Evolutionary conservation across 2,797 vertebrate genomes (phyloP), one percentile per base, ranked within the genome.

Genomic region (Paratrypauchen microcephalus): DNA sequence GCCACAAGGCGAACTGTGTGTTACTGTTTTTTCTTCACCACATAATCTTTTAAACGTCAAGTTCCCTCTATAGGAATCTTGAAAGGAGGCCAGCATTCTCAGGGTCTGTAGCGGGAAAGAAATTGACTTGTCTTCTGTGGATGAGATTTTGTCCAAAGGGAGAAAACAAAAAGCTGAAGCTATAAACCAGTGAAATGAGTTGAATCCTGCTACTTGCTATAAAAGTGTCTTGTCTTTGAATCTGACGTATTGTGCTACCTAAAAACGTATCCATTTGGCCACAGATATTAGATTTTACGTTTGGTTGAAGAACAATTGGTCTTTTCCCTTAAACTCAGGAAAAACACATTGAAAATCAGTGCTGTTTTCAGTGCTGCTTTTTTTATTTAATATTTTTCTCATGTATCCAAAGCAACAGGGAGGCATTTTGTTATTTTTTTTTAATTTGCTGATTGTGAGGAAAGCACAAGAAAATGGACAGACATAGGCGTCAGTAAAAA

Each of bases 381-480:
- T 66, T 77, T 66, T 83, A 77, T 85, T 83, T 79, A 55, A 75
- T 68, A 72, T 61, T 16, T 18, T 71, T 73, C 63, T 81, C 76
- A 71, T 75, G 69, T 71, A 76, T 89, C 85, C 86, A 86, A 91
- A 90, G 82, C 75, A 78, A 83, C 86, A 81, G 83, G 88, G 78
- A 86, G 77, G 80, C 28, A 23, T 71, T 70, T 11, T 70, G 77
- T 13, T 28, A 41, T 64, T 65, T 1, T 72, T 13, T 56, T 36
- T 57, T 28, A 12, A 5, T 36, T 85, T 77, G 77, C 74, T 84
- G 74, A 75, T 77, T 87, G 81, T 77, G 78, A 86, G 87, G 86
- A 90, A 91, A 93, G 93, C 93, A 94, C 93, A 94, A 93, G 87
- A 90, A 90, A 87, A 88, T 77, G 72, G 84, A 86, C 86, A 83